Base-by-base conservation (phyloP, 2,113 vertebrate genomes). In the Corythaeola cristata region DNA sequence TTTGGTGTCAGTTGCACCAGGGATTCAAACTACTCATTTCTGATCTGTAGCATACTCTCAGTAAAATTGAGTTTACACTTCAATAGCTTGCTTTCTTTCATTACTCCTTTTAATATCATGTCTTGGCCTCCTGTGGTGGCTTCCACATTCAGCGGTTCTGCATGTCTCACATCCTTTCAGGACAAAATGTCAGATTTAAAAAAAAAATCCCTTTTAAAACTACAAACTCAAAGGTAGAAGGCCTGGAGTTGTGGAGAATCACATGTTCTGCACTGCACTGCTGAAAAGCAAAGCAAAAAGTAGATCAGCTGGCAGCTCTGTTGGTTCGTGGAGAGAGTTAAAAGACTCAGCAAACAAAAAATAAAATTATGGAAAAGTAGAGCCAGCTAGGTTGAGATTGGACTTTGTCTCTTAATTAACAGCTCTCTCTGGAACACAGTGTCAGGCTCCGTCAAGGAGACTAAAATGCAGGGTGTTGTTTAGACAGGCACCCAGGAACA, bases 381-480 rank as follows among this genome's bases (percentile, higher is more conserved):
- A 96, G 81, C n/a, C 94, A 82, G 74, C 33, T n/a, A 89, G 84
- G 58, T 82, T 53, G 58, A 85, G 86, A 89, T 79, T 95, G 94
- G 91, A 89, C 84, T 97, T 96, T 91, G 81, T 72, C 87, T 91
- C 87, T 75, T 95, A 93, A 97, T 97, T 89, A 97, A 77, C 87
- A 96, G 77, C 74, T 96, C 81, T 27, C 64, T 79, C 92, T 86
- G 69, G 90, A 92, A 90, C 89, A 79, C 3, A 17, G 77, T 68
- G 53, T 72, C 71, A 55, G 88, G 67, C 68, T 92, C 79, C 93
- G 73, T 89, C 94, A 89, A 50, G 3, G 2, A 55, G 67, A 59
- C 59, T 58, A 11, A 85, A 87, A 89, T 37, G 59, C 58, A 92
- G 76, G 62, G 74, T 52, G 74, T 24, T 96, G 92, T 92, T 97